Percentiles rank a stretch among this genome's conserved stretches.
These are phyloP conservation scores for Reinhardtius hippoglossoides DNA, from an alignment of 2,113 vertebrate genomes.

Conservation along the genomic window DNA sequence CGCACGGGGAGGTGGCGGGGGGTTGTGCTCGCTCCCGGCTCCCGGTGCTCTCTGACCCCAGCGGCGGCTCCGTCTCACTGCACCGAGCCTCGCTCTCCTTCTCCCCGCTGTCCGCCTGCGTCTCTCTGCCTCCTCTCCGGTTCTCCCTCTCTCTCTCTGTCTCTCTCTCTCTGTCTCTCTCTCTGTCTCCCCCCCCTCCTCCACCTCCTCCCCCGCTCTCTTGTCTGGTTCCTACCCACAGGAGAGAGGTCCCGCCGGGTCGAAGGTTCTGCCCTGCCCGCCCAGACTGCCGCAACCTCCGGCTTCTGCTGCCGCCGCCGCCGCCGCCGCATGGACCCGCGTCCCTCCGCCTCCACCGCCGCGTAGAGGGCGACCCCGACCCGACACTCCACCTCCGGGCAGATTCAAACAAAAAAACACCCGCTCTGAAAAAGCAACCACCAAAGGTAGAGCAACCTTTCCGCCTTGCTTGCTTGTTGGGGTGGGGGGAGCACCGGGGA, in stretches of 20 bases:
- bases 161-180: constrained; percentile 45
- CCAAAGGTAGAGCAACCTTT: constrained; percentile 83
- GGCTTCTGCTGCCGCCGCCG: constrained; percentile 8
- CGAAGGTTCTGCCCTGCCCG: constrained; percentile 91
- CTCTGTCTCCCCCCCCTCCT: constrained; percentile 22
- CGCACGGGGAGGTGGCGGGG: constrained; percentile 76
- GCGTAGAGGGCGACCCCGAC: constrained; percentile 89
- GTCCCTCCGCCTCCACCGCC: constrained; percentile 72
- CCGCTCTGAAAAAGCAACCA: not conserved
- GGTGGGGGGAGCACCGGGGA: no score
- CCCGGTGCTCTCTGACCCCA: constrained; percentile 92
- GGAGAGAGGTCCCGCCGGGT: constrained; percentile 87
- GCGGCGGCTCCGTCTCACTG: constrained; percentile 91
- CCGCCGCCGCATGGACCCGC: constrained; percentile 85
- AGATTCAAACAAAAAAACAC: constrained; percentile 54
- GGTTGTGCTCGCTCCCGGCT: constrained; percentile 83
- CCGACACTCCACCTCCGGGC: constrained; percentile 76
- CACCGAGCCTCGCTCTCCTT: constrained; percentile 69
- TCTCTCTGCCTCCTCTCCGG: constrained; percentile 1
- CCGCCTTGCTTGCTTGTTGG: constrained; percentile 73
- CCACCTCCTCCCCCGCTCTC: constrained; percentile 46
- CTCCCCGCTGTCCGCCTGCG: not conserved
- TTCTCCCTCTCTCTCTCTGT: constrained; percentile 63
- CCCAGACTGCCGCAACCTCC: constrained; percentile 79
- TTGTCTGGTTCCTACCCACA: constrained; percentile 78